A percentile compares a stretch with the other conserved stretches of the same genome.
These are phyloP conservation scores for Brachyhypopomus gauderio DNA, from an alignment of 2,113 vertebrate genomes.

Conservation along the genomic window DNA sequence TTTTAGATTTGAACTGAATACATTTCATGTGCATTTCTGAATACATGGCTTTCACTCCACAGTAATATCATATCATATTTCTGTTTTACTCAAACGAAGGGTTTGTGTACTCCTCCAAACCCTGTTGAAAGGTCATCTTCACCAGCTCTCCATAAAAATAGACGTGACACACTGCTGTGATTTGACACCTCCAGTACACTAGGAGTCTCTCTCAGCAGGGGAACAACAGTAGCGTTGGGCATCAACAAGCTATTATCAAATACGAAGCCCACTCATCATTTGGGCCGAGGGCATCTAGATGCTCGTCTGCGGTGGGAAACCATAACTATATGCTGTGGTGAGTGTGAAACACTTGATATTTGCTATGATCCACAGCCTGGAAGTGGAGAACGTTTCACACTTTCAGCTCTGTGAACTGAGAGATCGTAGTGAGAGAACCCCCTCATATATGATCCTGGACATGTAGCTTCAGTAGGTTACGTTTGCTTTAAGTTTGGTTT, in stretches of 20 bases:
- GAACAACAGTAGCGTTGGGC: conserved; percentile 11
- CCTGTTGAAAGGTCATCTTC: conserved; percentile 3
- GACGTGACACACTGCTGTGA: conserved; percentile 34
- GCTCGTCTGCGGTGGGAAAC: background rate
- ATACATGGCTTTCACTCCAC: too few relatives aligned
- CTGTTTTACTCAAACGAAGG: too few relatives aligned
- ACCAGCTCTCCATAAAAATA: conserved; percentile 14
- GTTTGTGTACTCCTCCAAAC: too few relatives aligned
- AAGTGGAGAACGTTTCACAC: background rate
- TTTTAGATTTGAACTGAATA: too few relatives aligned
- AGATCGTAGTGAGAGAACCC: background rate
- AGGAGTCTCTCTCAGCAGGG: conserved; percentile 41
- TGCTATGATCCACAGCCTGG: background rate
- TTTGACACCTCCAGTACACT: conserved; percentile 42
- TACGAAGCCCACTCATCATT: conserved; percentile 26
- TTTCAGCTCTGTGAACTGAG: background rate
- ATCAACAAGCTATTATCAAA: conserved; percentile 40
- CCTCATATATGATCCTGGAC: background rate
- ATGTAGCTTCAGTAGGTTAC: too few relatives aligned
- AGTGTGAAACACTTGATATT: conserved; percentile 20
- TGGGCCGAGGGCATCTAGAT: conserved; percentile 6
- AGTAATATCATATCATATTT: too few relatives aligned
- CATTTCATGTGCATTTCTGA: too few relatives aligned
- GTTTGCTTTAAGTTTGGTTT: too few relatives aligned
- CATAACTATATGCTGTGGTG: conserved; percentile 16